A percentile compares a stretch with the other conserved stretches of the same genome.
These are phyloP conservation scores for Gorsachius goisagi DNA, from an alignment of 2,113 vertebrate genomes.

Conservation along the genomic window DNA sequence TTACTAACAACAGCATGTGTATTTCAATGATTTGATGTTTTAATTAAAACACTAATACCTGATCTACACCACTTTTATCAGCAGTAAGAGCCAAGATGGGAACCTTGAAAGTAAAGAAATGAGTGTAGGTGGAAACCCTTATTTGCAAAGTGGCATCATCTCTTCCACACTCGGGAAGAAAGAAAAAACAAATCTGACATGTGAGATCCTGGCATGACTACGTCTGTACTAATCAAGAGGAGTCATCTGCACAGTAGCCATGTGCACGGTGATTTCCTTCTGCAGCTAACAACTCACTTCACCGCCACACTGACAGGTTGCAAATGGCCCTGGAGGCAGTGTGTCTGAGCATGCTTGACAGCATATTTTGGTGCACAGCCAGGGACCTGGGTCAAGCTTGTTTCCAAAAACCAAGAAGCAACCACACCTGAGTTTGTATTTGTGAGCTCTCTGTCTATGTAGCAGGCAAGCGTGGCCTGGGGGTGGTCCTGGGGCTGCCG, in stretches of 20 bases:
- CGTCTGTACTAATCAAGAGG: background rate
- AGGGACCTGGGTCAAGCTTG: background rate
- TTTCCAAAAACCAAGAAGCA: background rate
- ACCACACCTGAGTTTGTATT: background rate
- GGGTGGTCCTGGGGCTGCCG: background rate
- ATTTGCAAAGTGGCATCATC: background rate
- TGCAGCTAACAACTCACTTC: background rate
- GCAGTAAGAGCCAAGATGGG: background rate
- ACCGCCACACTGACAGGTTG: background rate
- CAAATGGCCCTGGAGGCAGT: background rate
- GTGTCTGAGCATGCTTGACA: slow-evolving; percentile 11
- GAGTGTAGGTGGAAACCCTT: background rate
- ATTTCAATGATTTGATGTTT: background rate
- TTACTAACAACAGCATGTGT: background rate
- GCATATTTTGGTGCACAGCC: background rate
- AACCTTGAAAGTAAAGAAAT: background rate
- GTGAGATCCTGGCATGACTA: background rate
- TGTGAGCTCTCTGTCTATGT: background rate
- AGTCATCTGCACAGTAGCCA: background rate
- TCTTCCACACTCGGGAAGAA: background rate
- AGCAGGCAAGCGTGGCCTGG: background rate
- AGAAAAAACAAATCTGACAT: background rate
- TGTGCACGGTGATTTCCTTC: background rate
- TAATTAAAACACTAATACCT: background rate
- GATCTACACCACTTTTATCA: background rate